Base-by-base conservation (phyloP, 1,140 invertebrate genomes). In the Bombus huntii region DNA sequence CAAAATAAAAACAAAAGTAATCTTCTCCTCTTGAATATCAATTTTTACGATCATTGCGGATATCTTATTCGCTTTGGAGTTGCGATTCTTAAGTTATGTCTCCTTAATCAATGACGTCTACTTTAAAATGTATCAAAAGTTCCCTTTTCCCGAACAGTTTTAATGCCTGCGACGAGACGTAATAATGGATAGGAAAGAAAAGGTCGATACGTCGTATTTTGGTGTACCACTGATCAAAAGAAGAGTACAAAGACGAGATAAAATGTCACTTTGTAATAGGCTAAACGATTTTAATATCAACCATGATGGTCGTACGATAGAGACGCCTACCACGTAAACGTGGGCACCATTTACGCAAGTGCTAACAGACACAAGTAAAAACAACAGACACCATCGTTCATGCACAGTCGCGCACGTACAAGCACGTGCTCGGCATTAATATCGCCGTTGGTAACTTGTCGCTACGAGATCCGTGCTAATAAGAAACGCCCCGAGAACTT, bases 391-490 rank as follows among this genome's bases (percentile, higher is more conserved):
- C 10, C 10, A 65, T 68, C 81, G 81, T 71, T 44, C 82, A 42
- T 25, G 76, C 53, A 53, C 73, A 76, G 66, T 76, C 72, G 62
- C 42, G 72, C 85, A 68, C 81, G 80, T 83, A 86, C 72, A 37
- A 66, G 81, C 85, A 83, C 85, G 85, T 86, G 85, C 28, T 47
- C 66, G 34, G 85, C 80, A 86, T 86, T 86, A 83, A 86, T 86
- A 53, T 83, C 37, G 31, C 62, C 42, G 31, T 47, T 39, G 37
- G 39, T 71, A 42, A 66, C 47, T 76, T 42, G 72, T 82, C 65
- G 85, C 73, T 47, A 59, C 80, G 79, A 81, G 78, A 73, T 59
- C 37, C 81, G 66, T 37, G 81, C 81, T 66, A 83, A 78, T 75
- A 82, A 71, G 74, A 87, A 76, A 73, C 57, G 39, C 66, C 39